Conservation (phyloP, 2,888 invertebrate genomes). For the Tachystola acroxantha region DNA sequence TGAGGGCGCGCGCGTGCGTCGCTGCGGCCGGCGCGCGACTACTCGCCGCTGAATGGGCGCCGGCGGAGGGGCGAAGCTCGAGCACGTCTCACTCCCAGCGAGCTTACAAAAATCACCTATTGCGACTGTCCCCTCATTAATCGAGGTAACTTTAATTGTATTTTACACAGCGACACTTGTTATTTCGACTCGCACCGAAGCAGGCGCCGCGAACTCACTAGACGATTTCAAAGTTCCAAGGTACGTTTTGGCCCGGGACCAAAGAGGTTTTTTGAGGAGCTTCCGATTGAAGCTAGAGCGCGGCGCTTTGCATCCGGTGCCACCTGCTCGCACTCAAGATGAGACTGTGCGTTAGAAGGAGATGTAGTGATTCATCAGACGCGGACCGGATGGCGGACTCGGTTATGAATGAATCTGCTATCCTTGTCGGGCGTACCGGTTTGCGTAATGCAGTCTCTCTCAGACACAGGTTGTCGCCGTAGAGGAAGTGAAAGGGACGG, state of each 20-base stretch:
- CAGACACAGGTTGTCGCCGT: conserved; percentile 67
- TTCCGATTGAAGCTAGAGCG: conserved; percentile 62
- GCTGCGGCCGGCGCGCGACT: conserved; percentile 73
- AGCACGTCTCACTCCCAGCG: conserved; percentile 59
- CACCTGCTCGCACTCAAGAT: conserved; percentile 73
- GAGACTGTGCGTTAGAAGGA: conserved; percentile 69
- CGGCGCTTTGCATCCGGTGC: conserved; percentile 64
- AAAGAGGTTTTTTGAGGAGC: conserved; percentile 57
- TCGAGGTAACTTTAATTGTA: conserved; percentile 29
- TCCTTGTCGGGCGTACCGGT: conserved; percentile 48
- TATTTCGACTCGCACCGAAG: conserved; percentile 22
- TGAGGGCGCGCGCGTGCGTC: conserved; percentile 68
- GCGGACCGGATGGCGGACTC: conserved; percentile 75
- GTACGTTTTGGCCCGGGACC: conserved; percentile 32
- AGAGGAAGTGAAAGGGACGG: conserved; percentile 78
- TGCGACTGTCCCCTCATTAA: conserved; percentile 60
- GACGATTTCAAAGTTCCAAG: conserved; percentile 20
- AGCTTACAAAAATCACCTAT: conserved; percentile 73
- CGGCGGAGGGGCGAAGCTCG: conserved; percentile 74
- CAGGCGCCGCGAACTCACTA: conserved; percentile 23
- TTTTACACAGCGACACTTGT: conserved; percentile 36
- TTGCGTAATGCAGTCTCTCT: conserved; percentile 48
- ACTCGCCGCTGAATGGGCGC: conserved; percentile 63
- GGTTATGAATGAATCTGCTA: conserved; percentile 74
- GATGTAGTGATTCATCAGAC: conserved; percentile 70